Evolutionary conservation across 2,113 vertebrate species (phyloP).

Genomic region (Eublepharis macularius): DNA sequence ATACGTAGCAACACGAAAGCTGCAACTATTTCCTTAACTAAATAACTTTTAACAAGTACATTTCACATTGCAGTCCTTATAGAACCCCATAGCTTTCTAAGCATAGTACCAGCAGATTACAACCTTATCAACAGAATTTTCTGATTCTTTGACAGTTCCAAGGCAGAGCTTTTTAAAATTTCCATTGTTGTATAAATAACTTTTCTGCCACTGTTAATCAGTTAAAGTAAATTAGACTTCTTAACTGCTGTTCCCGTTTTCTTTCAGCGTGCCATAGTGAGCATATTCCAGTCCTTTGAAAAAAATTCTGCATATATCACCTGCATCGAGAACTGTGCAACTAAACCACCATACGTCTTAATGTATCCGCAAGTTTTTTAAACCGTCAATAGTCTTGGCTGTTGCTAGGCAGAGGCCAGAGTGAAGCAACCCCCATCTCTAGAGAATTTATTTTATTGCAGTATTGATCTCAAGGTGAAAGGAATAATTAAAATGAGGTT

Average conservation of each 20-base stretch:
- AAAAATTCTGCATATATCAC: neutral
- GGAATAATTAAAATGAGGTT: conserved; percentile 20
- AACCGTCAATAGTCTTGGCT: neutral
- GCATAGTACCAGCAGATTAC: neutral
- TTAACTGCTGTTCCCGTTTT: neutral
- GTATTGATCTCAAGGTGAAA: conserved; percentile 14
- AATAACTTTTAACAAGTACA: neutral
- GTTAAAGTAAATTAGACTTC: neutral
- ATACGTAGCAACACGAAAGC: neutral
- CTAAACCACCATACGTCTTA: too few relatives aligned
- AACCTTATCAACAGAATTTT: neutral
- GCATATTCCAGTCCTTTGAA: neutral
- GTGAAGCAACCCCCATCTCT: neutral
- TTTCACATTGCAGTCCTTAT: neutral
- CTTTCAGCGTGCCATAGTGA: neutral
- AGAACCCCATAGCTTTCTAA: neutral
- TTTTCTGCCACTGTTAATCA: too few relatives aligned
- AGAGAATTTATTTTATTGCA: conserved; percentile 13
- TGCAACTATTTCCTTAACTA: neutral
- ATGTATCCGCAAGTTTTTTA: neutral
- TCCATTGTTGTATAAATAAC: neutral
- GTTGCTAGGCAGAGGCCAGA: conserved; percentile 3
- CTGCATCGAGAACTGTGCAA: neutral
- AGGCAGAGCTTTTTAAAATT: neutral
- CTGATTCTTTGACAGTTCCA: too few relatives aligned